These are phyloP conservation scores for Falco berigora DNA, from an alignment of 2,797 vertebrate species.

Conservation along the genomic window DNA sequence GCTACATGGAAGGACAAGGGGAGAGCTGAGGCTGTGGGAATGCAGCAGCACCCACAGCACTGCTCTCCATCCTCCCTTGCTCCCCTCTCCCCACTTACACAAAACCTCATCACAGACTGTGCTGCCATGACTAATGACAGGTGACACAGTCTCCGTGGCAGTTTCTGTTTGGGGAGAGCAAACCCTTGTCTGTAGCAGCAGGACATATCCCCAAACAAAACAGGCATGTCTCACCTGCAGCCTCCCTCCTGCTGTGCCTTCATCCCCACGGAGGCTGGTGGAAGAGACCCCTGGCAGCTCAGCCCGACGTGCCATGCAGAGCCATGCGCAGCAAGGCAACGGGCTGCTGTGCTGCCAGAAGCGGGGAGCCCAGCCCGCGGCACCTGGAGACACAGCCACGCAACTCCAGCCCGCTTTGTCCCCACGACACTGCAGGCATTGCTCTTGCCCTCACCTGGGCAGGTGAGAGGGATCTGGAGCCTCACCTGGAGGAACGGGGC, in stretches of 20 bases:
- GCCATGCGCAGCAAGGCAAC: fast-evolving
- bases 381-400: fast-evolving
- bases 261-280: background rate
- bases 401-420: background rate
- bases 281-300: background rate
- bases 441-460: background rate
- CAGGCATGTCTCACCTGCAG: background rate
- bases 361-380: fast-evolving
- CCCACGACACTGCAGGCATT: fast-evolving
- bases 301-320: fast-evolving
- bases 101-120: background rate
- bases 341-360: background rate
- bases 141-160: fast-evolving
- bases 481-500: background rate
- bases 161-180: background rate
- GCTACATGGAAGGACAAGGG: background rate
- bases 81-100: background rate
- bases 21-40: background rate
- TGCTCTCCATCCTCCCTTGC: background rate
- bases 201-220: background rate
- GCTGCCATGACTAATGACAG: background rate
- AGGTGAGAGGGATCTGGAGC: background rate
- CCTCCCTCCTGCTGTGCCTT: background rate
- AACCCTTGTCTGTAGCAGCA: background rate
- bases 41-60: background rate